These are phyloP conservation scores for Ambastaia sidthimunki DNA, from an alignment of 2,797 vertebrate species.

Conservation along the genomic window DNA sequence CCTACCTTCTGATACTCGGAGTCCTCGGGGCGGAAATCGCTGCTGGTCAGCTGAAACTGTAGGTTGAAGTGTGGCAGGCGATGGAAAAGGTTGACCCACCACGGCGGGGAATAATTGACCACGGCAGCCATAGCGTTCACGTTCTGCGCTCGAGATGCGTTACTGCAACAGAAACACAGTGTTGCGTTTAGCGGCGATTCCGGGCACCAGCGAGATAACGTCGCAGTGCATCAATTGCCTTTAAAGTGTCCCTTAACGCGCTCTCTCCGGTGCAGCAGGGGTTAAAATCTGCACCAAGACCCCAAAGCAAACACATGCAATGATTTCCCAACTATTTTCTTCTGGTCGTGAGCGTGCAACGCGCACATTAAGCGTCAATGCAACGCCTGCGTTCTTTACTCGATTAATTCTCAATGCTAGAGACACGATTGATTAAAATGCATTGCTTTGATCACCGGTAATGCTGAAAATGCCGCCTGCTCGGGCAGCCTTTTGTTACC, in stretches of 20 bases:
- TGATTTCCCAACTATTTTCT: not conserved
- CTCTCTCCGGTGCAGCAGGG: constrained; percentile 40
- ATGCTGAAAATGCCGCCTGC: not conserved
- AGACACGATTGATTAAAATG: not conserved
- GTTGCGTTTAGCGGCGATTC: not conserved
- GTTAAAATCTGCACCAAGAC: constrained; percentile 46
- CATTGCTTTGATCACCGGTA: not conserved
- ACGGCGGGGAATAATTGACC: constrained; percentile 90
- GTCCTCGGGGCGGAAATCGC: constrained; percentile 89
- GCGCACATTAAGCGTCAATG: not conserved
- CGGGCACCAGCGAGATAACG: not conserved
- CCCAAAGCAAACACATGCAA: not conserved
- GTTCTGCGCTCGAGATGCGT: not conserved
- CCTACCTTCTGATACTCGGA: constrained; percentile 91
- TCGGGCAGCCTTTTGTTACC: constrained; percentile 17
- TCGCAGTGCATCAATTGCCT: constrained; percentile 45
- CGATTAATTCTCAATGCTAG: not conserved
- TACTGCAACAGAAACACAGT: constrained; percentile 13
- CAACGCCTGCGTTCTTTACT: not conserved
- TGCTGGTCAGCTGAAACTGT: constrained; percentile 85
- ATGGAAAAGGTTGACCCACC: constrained; percentile 94
- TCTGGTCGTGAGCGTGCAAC: not conserved
- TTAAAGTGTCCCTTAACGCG: constrained; percentile 29
- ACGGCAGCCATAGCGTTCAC: constrained; percentile 82
- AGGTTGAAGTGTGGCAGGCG: constrained; percentile 90